A percentile compares a stretch with the other conserved stretches of the same genome.
Evolutionary conservation across 2,888 invertebrate species (phyloP).

Genomic region (Catocala nupta): DNA sequence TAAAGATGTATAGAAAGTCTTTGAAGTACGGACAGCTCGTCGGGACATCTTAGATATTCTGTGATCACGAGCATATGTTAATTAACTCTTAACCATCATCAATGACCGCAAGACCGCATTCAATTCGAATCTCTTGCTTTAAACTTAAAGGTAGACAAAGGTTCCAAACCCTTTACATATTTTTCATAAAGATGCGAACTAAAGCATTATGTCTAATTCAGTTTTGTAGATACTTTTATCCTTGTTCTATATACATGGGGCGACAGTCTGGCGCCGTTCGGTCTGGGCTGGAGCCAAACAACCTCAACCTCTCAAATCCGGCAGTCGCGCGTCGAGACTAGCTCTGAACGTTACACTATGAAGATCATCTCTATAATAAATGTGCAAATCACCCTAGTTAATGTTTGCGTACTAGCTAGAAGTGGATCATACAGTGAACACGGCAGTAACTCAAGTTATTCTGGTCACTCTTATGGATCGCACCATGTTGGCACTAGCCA

Average conservation of each 20-base stretch:
- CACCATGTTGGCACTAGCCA: constrained; percentile 70
- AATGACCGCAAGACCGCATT: too few species aligned
- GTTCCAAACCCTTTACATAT: too few species aligned
- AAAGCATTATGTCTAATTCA: background rate
- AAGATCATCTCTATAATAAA: constrained; percentile 54
- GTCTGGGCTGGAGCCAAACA: constrained; percentile 67
- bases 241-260: constrained; percentile 14
- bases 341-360: constrained; percentile 74
- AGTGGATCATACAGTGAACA: constrained; percentile 31
- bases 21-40: too few species aligned
- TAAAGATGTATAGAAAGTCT: too few species aligned
- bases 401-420: constrained; percentile 68
- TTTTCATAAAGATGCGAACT: too few species aligned
- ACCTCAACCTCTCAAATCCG: constrained; percentile 62
- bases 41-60: too few species aligned
- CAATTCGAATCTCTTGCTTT: too few species aligned
- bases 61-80: too few species aligned
- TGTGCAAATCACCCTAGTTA: constrained; percentile 57
- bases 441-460: constrained; percentile 19
- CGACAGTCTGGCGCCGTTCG: constrained; percentile 18
- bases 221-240: constrained; percentile 29
- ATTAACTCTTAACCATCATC: too few species aligned
- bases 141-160: too few species aligned
- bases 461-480: constrained; percentile 35
- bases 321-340: constrained; percentile 76